Base-by-base conservation (phyloP, 2,797 vertebrate species). In the Rhinella marina region DNA sequence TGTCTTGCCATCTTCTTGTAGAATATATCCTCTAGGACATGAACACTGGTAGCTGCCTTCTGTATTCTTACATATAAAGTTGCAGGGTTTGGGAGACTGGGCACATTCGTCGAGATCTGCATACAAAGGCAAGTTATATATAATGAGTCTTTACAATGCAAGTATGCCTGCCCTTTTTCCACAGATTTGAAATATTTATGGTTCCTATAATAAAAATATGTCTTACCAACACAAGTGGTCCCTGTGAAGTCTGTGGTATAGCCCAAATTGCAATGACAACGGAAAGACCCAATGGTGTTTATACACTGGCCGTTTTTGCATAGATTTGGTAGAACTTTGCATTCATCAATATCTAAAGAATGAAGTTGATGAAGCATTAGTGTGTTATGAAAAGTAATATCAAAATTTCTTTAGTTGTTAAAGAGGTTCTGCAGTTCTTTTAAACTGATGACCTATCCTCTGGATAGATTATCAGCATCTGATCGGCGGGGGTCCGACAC, bases 11-110 rank as follows among this genome's bases (percentile, higher is more conserved):
- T 97, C 97, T 2, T 97, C 97, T 90, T 98, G 97, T 84, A 98
- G 92, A 82, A 95, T 91, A 93, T 98, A 99, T 21, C 98, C 98
- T 79, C 96, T 92, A 81, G 98, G 98, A 86, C 97, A 99, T 81
- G 97, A 96, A 91, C 98, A 99, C 73, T 97, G 94, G 95, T 98
- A 99, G 92, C 97, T 97, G 91, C 97, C 98, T 86, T 98, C 97
- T 0, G 96, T 97, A 94, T 99, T 99, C 92, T 98, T 98, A 93
- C 98, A 99, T 94, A 98, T 95, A 95, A 98, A 98, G 93, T 98
- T 96, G 66, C 98, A 99, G 0, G 96, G 97, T 79, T 96, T 97
- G 0, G 97, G 97, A 62, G 96, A 96, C 92, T 97, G 96, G 86
- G 94, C 92, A 0, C 98, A 99, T 91, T 99, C 98, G 1, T 99